phyloP scores from a whole-genome alignment of 1,140 invertebrate species.

The Papilio glaucus region DNA sequence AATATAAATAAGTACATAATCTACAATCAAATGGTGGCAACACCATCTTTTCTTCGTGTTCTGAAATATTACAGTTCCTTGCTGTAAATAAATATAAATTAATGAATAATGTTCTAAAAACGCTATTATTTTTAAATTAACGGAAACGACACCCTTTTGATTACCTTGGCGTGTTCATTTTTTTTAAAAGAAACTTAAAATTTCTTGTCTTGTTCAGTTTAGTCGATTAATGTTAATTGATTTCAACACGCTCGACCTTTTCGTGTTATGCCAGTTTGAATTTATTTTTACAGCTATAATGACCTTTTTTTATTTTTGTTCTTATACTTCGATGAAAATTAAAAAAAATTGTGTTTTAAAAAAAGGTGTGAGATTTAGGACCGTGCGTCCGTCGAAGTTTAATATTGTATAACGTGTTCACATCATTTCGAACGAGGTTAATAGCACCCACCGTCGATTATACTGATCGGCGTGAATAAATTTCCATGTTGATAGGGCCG shows the following conservation, averaged over 20 bases:
- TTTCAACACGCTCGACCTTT: constrained; percentile 37
- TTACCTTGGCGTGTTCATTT: neutral
- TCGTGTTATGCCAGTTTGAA: constrained; percentile 1
- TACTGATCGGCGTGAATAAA: constrained; percentile 78
- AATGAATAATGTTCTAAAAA: too few species aligned
- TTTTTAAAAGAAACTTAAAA: neutral
- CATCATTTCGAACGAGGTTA: constrained; percentile 74
- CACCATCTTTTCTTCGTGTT: too few species aligned
- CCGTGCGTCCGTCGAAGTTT: constrained; percentile 53
- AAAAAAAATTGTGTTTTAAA: constrained; percentile 30
- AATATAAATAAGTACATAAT: too few species aligned
- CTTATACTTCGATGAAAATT: neutral
- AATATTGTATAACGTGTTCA: constrained; percentile 63
- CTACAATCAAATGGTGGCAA: too few species aligned
- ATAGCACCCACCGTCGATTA: constrained; percentile 72
- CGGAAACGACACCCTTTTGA: neutral
- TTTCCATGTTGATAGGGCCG: constrained; percentile 78
- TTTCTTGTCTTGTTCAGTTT: neutral
- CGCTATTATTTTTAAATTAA: too few species aligned
- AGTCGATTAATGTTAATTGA: constrained; percentile 43
- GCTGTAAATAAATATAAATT: too few species aligned
- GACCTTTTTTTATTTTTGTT: constrained; percentile 14
- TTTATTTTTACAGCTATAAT: neutral
- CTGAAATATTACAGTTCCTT: too few species aligned
- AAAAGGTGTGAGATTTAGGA: constrained; percentile 30